Conservation (phyloP, 1,140 invertebrate species). For the Maconellicoccus hirsutus region DNA sequence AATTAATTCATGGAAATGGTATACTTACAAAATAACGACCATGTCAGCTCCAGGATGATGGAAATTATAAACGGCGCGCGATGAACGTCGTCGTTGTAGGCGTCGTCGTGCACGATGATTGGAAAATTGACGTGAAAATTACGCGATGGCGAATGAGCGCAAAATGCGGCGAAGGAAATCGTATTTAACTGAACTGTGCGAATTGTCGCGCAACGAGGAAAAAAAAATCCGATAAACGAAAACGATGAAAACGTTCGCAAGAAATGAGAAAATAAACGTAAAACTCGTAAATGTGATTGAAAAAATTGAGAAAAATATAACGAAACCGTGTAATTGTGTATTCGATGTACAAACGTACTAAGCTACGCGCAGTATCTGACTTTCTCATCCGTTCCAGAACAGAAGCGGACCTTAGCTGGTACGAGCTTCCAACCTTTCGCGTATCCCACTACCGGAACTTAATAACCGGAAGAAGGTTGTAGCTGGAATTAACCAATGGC, state of each 20-base stretch:
- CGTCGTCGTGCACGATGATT: too few species aligned
- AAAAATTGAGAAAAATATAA: too few species aligned
- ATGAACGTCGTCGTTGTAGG: not conserved
- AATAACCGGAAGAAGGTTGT: not conserved
- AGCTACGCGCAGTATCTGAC: not conserved
- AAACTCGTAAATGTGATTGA: not conserved
- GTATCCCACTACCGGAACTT: slow-evolving; percentile 2
- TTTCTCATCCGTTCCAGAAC: not conserved
- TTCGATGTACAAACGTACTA: not conserved
- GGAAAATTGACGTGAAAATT: too few species aligned
- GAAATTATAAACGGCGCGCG: not conserved
- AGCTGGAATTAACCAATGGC: not conserved
- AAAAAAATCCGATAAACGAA: not conserved
- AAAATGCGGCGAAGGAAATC: too few species aligned
- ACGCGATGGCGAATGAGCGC: too few species aligned
- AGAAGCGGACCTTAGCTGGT: not conserved
- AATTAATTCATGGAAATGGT: not conserved
- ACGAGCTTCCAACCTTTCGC: not conserved
- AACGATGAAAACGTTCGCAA: not conserved
- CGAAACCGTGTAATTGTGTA: too few species aligned
- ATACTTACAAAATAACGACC: slow-evolving; percentile 9
- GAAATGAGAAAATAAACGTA: not conserved
- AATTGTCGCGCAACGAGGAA: too few species aligned
- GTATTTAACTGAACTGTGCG: too few species aligned
- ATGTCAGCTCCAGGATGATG: not conserved